Conservation (phyloP, 1,140 invertebrate species). For the Drosophila guanche region DNA sequence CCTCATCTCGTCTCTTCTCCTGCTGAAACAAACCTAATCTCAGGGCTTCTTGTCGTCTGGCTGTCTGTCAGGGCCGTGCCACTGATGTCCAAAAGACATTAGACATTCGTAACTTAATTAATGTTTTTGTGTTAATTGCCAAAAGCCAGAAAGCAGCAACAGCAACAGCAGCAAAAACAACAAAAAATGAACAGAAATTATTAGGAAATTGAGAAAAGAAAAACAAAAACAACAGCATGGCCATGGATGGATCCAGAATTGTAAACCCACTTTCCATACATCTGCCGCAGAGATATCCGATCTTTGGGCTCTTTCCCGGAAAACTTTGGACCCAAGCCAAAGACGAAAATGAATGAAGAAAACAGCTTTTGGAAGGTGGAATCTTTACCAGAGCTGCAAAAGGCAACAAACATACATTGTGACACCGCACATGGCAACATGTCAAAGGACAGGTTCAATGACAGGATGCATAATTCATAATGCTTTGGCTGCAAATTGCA, state of each 20-base stretch:
- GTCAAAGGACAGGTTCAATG: constrained; percentile 20
- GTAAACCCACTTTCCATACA: too few relatives aligned
- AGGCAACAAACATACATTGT: too few relatives aligned
- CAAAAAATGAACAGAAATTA: constrained; percentile 6
- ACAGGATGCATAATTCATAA: constrained; percentile 51
- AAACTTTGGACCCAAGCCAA: too few relatives aligned
- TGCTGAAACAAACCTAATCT: constrained; percentile 16
- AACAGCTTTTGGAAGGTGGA: too few relatives aligned
- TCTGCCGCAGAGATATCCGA: too few relatives aligned
- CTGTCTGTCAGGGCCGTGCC: constrained; percentile 68
- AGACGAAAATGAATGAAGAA: too few relatives aligned
- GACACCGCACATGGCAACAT: constrained; percentile 14
- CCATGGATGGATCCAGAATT: too few relatives aligned
- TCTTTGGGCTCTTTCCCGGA: too few relatives aligned
- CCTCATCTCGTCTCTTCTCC: constrained; percentile 15
- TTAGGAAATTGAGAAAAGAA: constrained; percentile 20
- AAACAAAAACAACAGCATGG: too few relatives aligned
- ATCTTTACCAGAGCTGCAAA: too few relatives aligned
- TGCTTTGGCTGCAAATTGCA: constrained; percentile 21
- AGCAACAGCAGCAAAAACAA: constrained; percentile 13
- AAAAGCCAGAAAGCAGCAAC: constrained; percentile 15
- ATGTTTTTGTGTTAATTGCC: constrained; percentile 79
- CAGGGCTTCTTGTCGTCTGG: constrained; percentile 62
- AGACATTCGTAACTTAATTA: constrained; percentile 79
- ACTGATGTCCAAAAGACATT: constrained; percentile 69